phyloP scores from a whole-genome alignment of 2,113 vertebrate genomes.

The Bettongia penicillata region DNA sequence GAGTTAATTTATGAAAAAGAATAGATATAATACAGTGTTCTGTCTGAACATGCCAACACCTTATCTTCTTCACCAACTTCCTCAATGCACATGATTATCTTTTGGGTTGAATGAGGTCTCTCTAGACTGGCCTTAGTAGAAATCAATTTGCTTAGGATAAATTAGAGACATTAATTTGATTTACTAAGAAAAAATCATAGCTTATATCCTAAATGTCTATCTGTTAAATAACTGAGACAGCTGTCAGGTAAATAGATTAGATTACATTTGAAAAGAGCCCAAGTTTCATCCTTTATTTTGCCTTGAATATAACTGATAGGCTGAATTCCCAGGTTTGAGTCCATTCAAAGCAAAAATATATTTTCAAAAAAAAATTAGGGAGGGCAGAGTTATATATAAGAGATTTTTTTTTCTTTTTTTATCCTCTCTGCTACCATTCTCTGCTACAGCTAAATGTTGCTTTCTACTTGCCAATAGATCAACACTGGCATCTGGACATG shows the following conservation, averaged over 20 bases:
- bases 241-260: neutral
- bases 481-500: neutral
- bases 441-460: neutral
- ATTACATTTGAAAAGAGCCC: neutral
- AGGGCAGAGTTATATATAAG: neutral
- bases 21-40: neutral
- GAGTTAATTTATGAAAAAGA: neutral
- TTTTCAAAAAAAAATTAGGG: neutral
- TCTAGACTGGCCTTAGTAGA: conserved; percentile 10
- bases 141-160: conserved; percentile 33
- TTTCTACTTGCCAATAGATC: neutral
- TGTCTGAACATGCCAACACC: neutral
- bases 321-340: fast-evolving
- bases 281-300: neutral
- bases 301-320: neutral
- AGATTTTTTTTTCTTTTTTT: neutral
- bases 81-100: conserved; percentile 49
- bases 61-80: neutral
- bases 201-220: neutral
- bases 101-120: conserved; percentile 17
- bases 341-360: neutral
- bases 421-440: neutral
- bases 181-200: neutral
- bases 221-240: neutral
- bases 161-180: conserved; percentile 26